Percentiles rank a stretch among this genome's conserved stretches.
Evolutionary conservation across 2,797 vertebrate species (phyloP).

Genomic region (Apogon talboti): DNA sequence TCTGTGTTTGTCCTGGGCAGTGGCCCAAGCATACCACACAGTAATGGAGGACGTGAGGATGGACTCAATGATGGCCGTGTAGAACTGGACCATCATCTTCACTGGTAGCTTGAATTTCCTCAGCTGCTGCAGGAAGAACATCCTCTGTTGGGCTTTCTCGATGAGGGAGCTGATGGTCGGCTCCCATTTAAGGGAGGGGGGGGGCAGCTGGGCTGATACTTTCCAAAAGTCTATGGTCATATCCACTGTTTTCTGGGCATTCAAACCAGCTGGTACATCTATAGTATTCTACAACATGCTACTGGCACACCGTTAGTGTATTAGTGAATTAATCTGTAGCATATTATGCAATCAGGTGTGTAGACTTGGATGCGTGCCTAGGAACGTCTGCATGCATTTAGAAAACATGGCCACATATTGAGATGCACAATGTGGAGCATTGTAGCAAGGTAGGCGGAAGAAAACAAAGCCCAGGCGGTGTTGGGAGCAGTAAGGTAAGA

Average conservation of each 20-base stretch:
- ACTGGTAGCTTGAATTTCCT: too few species aligned
- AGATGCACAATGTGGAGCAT: conserved; percentile 50
- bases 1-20: not conserved
- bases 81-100: too few species aligned
- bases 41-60: not conserved
- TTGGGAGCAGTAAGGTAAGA: conserved; percentile 68
- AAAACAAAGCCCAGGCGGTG: conserved; percentile 61
- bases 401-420: conserved; percentile 42
- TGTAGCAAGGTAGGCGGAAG: conserved; percentile 37
- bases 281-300: not conserved
- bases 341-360: conserved; percentile 46
- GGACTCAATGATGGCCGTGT: not conserved
- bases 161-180: too few species aligned
- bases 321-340: not conserved
- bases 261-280: too few species aligned
- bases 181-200: too few species aligned
- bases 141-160: too few species aligned
- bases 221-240: too few species aligned
- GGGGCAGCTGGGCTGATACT: too few species aligned
- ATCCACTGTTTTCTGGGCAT: too few species aligned
- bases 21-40: not conserved
- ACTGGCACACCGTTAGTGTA: not conserved
- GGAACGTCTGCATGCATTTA: conserved; percentile 46
- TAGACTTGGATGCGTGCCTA: conserved; percentile 32
- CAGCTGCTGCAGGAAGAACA: too few species aligned